A percentile compares a stretch with the other conserved stretches of the same genome.
These are phyloP conservation scores for Eulithis testata DNA, from an alignment of 2,888 invertebrate genomes.

Conservation along the genomic window DNA sequence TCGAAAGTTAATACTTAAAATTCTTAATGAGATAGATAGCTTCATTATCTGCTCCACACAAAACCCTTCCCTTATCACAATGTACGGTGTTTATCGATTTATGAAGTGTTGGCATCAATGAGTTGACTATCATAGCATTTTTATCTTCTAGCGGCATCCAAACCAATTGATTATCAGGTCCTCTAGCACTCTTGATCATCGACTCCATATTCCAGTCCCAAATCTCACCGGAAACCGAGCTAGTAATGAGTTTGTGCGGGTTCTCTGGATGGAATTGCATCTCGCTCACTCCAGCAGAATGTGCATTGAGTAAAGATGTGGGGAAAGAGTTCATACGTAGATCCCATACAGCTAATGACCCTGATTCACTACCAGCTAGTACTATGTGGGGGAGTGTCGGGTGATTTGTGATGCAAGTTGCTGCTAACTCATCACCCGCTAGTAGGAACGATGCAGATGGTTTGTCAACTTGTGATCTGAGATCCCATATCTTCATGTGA, in stretches of 20 bases:
- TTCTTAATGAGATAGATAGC: constrained; percentile 92
- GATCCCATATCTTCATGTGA: constrained; percentile 95
- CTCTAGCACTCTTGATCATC: constrained; percentile 69
- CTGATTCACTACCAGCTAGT: constrained; percentile 94
- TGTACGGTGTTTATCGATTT: constrained; percentile 93
- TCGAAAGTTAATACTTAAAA: constrained; percentile 70
- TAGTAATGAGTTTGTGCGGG: constrained; percentile 93
- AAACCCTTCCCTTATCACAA: constrained; percentile 88
- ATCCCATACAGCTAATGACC: constrained; percentile 95
- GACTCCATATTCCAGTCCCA: constrained; percentile 94
- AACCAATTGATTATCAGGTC: constrained; percentile 73
- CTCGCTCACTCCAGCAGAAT: constrained; percentile 91
- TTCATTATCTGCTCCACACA: constrained; percentile 95
- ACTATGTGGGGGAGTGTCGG: constrained; percentile 94
- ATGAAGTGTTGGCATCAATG: constrained; percentile 89
- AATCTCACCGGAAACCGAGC: constrained; percentile 92
- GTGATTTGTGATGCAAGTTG: constrained; percentile 91
- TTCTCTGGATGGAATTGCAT: constrained; percentile 94
- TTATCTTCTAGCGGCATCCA: constrained; percentile 90
- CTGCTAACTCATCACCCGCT: constrained; percentile 89
- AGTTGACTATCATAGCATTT: constrained; percentile 87
- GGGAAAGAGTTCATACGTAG: constrained; percentile 93
- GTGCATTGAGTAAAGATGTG: constrained; percentile 91
- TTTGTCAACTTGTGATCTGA: constrained; percentile 86
- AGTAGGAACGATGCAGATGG: constrained; percentile 89